Percentiles rank a stretch among this genome's conserved stretches.
Conservation (phyloP, 2,113 vertebrate genomes). For the Morone saxatilis region DNA sequence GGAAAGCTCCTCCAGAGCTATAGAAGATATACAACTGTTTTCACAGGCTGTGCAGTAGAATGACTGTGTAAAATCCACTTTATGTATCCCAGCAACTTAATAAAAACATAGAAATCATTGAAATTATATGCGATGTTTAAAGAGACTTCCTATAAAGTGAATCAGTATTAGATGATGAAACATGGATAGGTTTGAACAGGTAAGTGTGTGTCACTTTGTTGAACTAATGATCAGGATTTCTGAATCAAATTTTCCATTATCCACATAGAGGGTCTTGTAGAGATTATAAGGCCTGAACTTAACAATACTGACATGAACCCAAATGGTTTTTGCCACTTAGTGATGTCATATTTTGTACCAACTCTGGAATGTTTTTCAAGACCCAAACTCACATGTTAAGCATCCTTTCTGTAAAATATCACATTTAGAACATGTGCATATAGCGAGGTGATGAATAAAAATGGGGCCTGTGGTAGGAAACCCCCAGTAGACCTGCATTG, state of each 20-base stretch:
- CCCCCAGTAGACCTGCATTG: slow-evolving; percentile 57
- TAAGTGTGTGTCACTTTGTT: not conserved
- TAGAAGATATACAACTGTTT: too few species aligned
- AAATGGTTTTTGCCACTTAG: not conserved
- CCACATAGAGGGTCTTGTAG: not conserved
- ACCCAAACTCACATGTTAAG: not conserved
- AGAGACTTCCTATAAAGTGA: not conserved
- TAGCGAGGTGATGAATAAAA: slow-evolving; percentile 40
- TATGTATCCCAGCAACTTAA: too few species aligned
- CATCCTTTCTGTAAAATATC: slow-evolving; percentile 24
- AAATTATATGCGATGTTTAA: not conserved
- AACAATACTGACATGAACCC: not conserved
- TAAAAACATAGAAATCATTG: too few species aligned
- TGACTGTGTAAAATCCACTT: too few species aligned
- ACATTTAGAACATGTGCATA: not conserved
- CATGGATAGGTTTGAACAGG: not conserved
- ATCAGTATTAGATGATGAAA: not conserved
- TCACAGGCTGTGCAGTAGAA: too few species aligned
- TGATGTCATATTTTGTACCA: slow-evolving; percentile 16
- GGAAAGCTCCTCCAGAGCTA: too few species aligned
- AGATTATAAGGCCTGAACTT: not conserved
- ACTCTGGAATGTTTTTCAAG: not conserved
- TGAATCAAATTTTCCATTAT: not conserved
- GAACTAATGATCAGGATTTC: not conserved
- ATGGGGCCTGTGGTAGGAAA: slow-evolving; percentile 22